Evolutionary conservation across 2,797 vertebrate genomes (phyloP), one percentile per base, ranked within the genome.

Genomic region (Bradypodion pumilum): DNA sequence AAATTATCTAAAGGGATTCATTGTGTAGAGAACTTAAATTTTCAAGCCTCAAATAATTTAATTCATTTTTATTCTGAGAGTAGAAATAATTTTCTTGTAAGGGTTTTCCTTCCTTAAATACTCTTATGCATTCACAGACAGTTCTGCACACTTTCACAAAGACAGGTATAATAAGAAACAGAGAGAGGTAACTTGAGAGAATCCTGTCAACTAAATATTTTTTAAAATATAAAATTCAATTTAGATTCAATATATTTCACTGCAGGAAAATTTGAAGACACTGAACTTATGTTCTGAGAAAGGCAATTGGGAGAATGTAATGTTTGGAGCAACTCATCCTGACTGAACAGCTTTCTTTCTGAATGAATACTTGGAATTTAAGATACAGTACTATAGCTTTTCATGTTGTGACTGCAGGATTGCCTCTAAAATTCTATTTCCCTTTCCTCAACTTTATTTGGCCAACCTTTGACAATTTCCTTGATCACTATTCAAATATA

Each of bases 21-120:
- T 93, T 94, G 59, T 92, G 76, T 90, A 92, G 88, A 92, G 86
- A 90, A 91, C 86, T 73, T 83, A 91, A 91, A 92, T 95, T 94
- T 86, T 92, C 1, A 70, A 92, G 74, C 82, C 86, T 94, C 83
- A 89, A 89, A 92, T 93, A 89, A 94, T 92, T 94, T 92, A 87
- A 92, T 93, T 92, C 81, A 88, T 90, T 93, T 93, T 94, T 92
- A 89, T 94, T 86, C 84, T 88, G 89, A 91, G 90, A 78, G 90
- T 89, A 90, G 80, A 93, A 91, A 82, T 82, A 90, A 89, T 94
- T 94, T 93, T 92, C 78, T 92, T 80, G 89, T 84, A 68, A 84
- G 74, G 85, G n/a, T n/a, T n/a, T n/a, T n/a, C n/a, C n/a, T 93
- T 89, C 91, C 87, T 90, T 95, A 94, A 91, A 83, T 89, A 91